Evolutionary conservation across 2,797 vertebrate species (phyloP).

Genomic region (Leucoraja ocellata): DNA sequence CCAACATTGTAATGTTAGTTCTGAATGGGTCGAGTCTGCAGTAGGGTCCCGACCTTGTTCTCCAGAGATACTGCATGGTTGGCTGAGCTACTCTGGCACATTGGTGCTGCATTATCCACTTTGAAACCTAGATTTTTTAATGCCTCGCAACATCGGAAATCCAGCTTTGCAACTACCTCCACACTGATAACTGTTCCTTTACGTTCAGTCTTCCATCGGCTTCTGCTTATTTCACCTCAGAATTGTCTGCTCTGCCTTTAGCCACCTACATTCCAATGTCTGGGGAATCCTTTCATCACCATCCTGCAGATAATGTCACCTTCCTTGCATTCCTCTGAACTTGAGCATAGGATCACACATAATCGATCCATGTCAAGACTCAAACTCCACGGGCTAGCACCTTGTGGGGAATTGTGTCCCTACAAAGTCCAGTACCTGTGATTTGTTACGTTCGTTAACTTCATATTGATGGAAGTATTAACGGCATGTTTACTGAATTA

Average conservation of each 20-base stretch:
- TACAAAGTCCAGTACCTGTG: background rate
- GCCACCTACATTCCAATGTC: background rate
- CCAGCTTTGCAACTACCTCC: background rate
- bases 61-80: too few species aligned
- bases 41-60: too few species aligned
- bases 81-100: too few species aligned
- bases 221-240: background rate
- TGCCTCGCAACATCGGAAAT: background rate
- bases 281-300: background rate
- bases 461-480: background rate
- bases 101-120: background rate
- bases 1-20: too few species aligned
- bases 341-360: background rate
- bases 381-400: background rate
- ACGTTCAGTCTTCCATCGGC: background rate
- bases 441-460: background rate
- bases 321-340: background rate
- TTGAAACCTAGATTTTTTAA: background rate
- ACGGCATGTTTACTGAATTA: background rate
- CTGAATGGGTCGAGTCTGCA: too few species aligned
- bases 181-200: background rate
- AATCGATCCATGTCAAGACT: background rate
- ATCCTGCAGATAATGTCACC: background rate
- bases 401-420: too few species aligned
- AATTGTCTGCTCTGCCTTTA: background rate